Evolutionary conservation across 1,140 invertebrate species (phyloP), one percentile per base, ranked within the genome.

Genomic region (Drosophila carrolli): DNA sequence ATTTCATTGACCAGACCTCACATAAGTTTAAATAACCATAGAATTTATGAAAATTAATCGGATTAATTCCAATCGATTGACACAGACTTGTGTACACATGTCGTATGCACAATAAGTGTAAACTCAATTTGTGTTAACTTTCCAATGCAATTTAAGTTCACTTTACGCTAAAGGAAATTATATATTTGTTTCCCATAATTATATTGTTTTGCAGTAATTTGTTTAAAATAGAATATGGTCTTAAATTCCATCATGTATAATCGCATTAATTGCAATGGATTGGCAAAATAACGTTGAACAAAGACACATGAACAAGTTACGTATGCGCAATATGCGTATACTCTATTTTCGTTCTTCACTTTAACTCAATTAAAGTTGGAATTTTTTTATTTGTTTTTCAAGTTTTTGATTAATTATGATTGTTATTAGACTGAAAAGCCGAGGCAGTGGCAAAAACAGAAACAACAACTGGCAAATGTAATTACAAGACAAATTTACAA

Each of bases 401-500:
- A 70, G 70, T 57, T 57, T 57, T 65, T 88, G 75, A 86, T 86
- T 82, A 86, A 86, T 86, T 88, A 71, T 74, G 70, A 68, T 59
- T 83, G 55, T 88, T 82, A 78, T 88, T 86, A 75, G 54, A 62
- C 43, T 40, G 46, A 40, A 62, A 58, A 67, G 35, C 55, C 47
- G 53, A 23, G 63, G 74, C 16, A 65, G 47, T 27, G 44, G 44
- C 44, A 19, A 51, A 27, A 48, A 54, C 40, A 73, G 29, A 10
- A 46, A 59, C 40, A 57, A 63, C 65, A 57, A 68, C 60, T 48
- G 66, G 13, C 58, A 51, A 75, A 72, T 82, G 83, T 86, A 86
- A 88, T 86, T 88, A 86, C 83, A 86, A 76, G 79, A 88, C 76
- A 86, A 88, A 70, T 83, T 88, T 83, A 82, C 83, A 72, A 83